Conservation (phyloP, 2,888 invertebrate genomes). For the Lasioglossum leucozonium region DNA sequence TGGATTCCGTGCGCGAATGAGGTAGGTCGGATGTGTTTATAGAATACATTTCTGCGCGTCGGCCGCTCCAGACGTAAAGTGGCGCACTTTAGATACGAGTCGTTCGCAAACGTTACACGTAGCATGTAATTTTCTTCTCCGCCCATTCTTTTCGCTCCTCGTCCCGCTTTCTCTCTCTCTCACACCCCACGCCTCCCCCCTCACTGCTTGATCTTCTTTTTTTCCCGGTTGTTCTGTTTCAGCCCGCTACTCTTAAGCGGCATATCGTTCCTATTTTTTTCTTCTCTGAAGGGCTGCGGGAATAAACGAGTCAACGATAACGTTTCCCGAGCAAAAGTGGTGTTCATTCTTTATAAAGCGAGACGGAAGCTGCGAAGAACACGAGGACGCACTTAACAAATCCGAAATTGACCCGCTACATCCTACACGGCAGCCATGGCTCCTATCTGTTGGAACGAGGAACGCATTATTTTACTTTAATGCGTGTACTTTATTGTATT, state of each 20-base stretch:
- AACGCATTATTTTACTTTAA: background rate
- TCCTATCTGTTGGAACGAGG: background rate
- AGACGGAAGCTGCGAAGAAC: background rate
- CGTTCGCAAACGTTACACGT: conserved; percentile 55
- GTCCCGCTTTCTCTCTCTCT: background rate
- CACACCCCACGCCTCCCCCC: background rate
- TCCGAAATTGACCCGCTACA: conserved; percentile 10
- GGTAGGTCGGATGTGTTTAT: conserved; percentile 55
- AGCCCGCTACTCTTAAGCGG: conserved; percentile 4
- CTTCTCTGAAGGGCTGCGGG: background rate
- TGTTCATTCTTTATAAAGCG: conserved; percentile 8
- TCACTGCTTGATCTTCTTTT: background rate
- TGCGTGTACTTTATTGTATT: background rate
- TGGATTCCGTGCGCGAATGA: conserved; percentile 45
- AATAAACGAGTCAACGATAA: conserved; percentile 32
- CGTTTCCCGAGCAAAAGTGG: background rate
- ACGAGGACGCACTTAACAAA: background rate
- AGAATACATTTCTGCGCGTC: conserved; percentile 54
- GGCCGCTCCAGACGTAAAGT: conserved; percentile 38
- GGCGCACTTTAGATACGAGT: conserved; percentile 44
- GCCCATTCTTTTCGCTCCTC: conserved; percentile 4
- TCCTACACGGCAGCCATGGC: background rate
- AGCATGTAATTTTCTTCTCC: conserved; percentile 37
- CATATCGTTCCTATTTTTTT: background rate
- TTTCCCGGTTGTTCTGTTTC: background rate